These are phyloP conservation scores for Agrypnus murinus DNA, from an alignment of 2,888 invertebrate genomes.

Conservation along the genomic window DNA sequence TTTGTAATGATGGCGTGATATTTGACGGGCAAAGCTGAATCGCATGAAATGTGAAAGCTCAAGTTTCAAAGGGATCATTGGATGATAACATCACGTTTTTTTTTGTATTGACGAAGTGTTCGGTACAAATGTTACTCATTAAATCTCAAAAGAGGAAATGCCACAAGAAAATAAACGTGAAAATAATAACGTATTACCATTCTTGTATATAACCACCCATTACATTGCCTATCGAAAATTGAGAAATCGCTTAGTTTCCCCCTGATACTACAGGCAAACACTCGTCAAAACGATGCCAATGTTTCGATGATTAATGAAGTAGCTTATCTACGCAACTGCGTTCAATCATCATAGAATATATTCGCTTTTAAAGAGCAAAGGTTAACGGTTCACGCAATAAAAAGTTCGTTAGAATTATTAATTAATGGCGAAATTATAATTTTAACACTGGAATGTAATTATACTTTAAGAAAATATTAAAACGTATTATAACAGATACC, in stretches of 20 bases:
- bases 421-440: too few relatives aligned
- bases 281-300: background rate
- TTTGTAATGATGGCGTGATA: conserved; percentile 6
- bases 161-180: background rate
- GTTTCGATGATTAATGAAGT: conserved; percentile 19
- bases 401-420: too few relatives aligned
- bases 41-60: conserved; percentile 6
- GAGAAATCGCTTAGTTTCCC: conserved; percentile 16
- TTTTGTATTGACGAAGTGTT: background rate
- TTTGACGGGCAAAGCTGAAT: conserved; percentile 6
- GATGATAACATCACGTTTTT: background rate
- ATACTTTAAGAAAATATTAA: background rate
- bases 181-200: conserved; percentile 4
- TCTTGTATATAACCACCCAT: background rate
- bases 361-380: background rate
- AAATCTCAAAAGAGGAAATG: conserved; percentile 18
- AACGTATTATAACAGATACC: background rate
- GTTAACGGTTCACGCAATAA: too few relatives aligned
- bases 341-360: background rate
- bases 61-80: conserved; percentile 20
- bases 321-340: conserved; percentile 6
- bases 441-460: too few relatives aligned
- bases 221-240: conserved; percentile 8
- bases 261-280: background rate
- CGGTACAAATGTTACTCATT: conserved; percentile 15